A percentile compares a stretch with the other conserved stretches of the same genome.
Conservation (phyloP, 2,888 invertebrate species). For the Cecidostiba fungosa region DNA sequence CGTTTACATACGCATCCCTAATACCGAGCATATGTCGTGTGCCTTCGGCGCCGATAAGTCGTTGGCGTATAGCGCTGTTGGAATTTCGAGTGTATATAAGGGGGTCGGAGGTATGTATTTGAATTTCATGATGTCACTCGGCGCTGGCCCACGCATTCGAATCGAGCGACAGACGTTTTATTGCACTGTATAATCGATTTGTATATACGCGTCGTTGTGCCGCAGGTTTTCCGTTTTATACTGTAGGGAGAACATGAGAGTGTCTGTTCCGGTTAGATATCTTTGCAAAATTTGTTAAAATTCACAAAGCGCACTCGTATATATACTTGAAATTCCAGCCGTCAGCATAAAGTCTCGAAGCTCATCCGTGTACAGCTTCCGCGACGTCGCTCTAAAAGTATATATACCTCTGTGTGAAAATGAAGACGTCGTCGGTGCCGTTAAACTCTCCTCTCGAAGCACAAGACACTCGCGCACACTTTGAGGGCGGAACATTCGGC, state of each 20-base stretch:
- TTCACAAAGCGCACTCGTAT: too few relatives aligned
- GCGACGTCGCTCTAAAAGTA: constrained; percentile 31
- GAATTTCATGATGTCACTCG: constrained; percentile 62
- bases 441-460: constrained; percentile 3
- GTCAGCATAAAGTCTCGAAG: constrained; percentile 29
- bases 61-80: constrained; percentile 32
- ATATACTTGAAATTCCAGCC: constrained; percentile 31
- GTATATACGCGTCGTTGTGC: constrained; percentile 8
- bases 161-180: constrained; percentile 31
- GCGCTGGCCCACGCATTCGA: constrained; percentile 16
- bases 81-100: constrained; percentile 41
- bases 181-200: constrained; percentile 45
- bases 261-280: too few relatives aligned
- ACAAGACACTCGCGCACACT: neutral
- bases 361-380: constrained; percentile 7
- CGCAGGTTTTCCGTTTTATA: neutral
- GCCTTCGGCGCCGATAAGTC: neutral
- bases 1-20: neutral
- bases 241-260: too few relatives aligned
- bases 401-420: constrained; percentile 38
- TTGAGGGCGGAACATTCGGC: neutral
- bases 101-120: constrained; percentile 56
- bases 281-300: neutral
- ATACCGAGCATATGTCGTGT: constrained; percentile 5
- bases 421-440: constrained; percentile 37